Conservation (phyloP, 2,113 vertebrate species). For the Telmatochromis sp. region DNA sequence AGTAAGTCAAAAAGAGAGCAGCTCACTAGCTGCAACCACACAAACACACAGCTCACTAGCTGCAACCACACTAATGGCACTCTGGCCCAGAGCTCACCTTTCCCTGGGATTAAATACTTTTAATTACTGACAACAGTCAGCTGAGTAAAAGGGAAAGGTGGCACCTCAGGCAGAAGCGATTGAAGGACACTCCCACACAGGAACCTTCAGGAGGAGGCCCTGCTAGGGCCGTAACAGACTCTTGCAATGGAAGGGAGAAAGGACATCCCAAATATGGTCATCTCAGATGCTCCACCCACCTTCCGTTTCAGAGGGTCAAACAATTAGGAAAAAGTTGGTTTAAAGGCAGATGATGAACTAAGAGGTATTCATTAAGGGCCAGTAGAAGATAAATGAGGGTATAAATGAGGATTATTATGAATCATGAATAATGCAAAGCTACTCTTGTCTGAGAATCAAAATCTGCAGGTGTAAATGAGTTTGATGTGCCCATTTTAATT, state of each 20-base stretch:
- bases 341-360: neutral
- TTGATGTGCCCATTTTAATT: neutral
- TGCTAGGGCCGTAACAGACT: too few relatives aligned
- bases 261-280: neutral
- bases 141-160: too few relatives aligned
- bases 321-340: neutral
- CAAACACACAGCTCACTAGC: too few relatives aligned
- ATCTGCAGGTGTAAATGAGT: neutral
- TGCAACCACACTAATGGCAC: too few relatives aligned
- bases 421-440: neutral
- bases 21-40: too few relatives aligned
- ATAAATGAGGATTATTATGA: neutral
- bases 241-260: neutral
- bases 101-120: too few relatives aligned
- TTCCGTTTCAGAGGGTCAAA: neutral
- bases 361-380: neutral
- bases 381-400: neutral
- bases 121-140: too few relatives aligned
- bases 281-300: neutral
- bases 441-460: neutral
- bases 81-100: too few relatives aligned
- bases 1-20: too few relatives aligned
- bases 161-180: too few relatives aligned
- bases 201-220: too few relatives aligned
- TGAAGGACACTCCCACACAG: too few relatives aligned